Percentiles rank a stretch among this genome's conserved stretches.
These are phyloP conservation scores for Tenebrosternarchus preto DNA, from an alignment of 2,113 vertebrate genomes.

Conservation along the genomic window DNA sequence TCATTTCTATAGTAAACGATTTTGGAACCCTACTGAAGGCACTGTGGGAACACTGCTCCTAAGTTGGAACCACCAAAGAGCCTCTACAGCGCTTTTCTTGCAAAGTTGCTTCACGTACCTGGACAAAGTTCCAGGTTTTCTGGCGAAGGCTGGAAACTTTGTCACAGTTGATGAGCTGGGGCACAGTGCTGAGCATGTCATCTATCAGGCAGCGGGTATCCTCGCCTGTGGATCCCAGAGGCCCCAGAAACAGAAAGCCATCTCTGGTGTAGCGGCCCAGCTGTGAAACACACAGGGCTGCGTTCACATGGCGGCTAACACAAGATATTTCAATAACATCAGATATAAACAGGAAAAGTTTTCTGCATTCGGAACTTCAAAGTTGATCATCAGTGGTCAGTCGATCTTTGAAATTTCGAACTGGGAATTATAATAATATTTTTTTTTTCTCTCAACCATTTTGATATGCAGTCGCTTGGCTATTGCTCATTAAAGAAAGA, in stretches of 20 bases:
- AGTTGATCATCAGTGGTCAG: no score
- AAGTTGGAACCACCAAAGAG: no score
- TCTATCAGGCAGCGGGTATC: constrained; percentile 94
- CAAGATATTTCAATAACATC: no score
- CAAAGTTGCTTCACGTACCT: constrained; percentile 74
- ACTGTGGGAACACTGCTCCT: no score
- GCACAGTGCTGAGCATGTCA: constrained; percentile 80
- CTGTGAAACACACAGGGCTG: constrained; percentile 64
- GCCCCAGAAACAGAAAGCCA: constrained; percentile 86
- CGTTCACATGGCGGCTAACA: no score
- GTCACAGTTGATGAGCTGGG: constrained; percentile 92
- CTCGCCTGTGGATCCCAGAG: constrained; percentile 88
- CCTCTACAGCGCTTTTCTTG: not conserved
- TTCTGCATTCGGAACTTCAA: no score
- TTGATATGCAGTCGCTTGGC: constrained; percentile 18
- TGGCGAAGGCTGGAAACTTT: constrained; percentile 85
- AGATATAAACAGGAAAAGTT: no score
- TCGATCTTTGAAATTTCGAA: constrained; percentile 1
- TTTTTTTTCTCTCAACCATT: not conserved
- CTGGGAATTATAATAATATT: not conserved
- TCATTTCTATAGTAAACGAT: no score
- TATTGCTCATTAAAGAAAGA: constrained; percentile 22
- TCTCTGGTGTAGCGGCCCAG: constrained; percentile 92
- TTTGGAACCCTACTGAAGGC: no score
- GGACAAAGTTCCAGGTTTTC: constrained; percentile 91